These are phyloP conservation scores for Dynastes hyllus DNA, from an alignment of 2,888 invertebrate genomes.

Conservation along the genomic window DNA sequence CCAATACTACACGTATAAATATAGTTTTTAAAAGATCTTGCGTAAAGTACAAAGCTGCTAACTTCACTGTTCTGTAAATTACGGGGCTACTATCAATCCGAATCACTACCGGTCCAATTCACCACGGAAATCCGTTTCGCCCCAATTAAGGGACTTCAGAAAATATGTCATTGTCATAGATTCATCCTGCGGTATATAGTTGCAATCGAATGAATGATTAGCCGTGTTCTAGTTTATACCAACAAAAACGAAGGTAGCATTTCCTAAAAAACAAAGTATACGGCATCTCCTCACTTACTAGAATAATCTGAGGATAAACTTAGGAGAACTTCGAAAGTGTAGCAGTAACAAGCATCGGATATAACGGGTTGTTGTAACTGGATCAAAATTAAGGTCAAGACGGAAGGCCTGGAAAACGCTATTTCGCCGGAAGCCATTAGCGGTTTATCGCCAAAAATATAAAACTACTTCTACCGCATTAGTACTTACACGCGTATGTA, in stretches of 20 bases:
- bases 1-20: too few relatives aligned
- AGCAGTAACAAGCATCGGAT: slow-evolving; percentile 28
- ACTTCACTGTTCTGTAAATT: too few relatives aligned
- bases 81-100: too few relatives aligned
- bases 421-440: slow-evolving; percentile 26
- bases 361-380: slow-evolving; percentile 40
- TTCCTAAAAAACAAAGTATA: background rate
- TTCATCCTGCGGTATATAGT: too few relatives aligned
- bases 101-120: too few relatives aligned
- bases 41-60: too few relatives aligned
- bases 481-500: slow-evolving; percentile 7
- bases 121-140: too few relatives aligned
- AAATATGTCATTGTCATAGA: too few relatives aligned
- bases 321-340: slow-evolving; percentile 35
- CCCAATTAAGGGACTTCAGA: too few relatives aligned
- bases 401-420: slow-evolving; percentile 24
- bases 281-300: background rate
- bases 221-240: too few relatives aligned
- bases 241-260: background rate
- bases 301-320: background rate
- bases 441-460: slow-evolving; percentile 34
- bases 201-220: too few relatives aligned
- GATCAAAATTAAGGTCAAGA: slow-evolving; percentile 44
- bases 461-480: slow-evolving; percentile 19
- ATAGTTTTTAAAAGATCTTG: too few relatives aligned